A percentile compares a stretch with the other conserved stretches of the same genome.
Conservation (phyloP, 2,888 invertebrate species). For the Polymixis flavicincta region DNA sequence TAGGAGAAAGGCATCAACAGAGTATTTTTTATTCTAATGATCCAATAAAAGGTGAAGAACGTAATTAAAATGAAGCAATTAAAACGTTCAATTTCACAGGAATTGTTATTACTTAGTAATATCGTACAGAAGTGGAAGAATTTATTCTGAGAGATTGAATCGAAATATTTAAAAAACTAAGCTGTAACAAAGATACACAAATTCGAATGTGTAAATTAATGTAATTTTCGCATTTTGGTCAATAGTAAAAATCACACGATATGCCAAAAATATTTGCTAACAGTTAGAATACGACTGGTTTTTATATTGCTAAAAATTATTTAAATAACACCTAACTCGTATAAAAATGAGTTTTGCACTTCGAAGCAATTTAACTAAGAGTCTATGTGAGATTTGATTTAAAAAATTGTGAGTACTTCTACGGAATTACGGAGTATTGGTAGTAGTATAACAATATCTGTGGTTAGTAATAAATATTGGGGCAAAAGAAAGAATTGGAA, state of each 20-base stretch:
- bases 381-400: not conserved
- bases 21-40: slow-evolving; percentile 3
- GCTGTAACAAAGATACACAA: not conserved
- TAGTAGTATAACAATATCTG: not conserved
- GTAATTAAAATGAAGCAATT: slow-evolving; percentile 18
- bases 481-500: not conserved
- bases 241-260: slow-evolving; percentile 16
- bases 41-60: slow-evolving; percentile 18
- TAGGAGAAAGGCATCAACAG: slow-evolving; percentile 16
- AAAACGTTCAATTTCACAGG: not conserved
- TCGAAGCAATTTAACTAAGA: not conserved
- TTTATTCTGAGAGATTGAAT: not conserved
- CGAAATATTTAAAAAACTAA: not conserved
- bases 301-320: slow-evolving; percentile 32
- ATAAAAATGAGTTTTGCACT: slow-evolving; percentile 3
- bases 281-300: slow-evolving; percentile 20
- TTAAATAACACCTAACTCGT: slow-evolving; percentile 11
- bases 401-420: not conserved
- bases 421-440: not conserved
- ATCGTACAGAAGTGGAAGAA: not conserved
- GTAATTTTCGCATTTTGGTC: not conserved
- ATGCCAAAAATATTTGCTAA: slow-evolving; percentile 17
- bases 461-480: not conserved
- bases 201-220: not conserved
- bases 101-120: not conserved